phyloP scores from a whole-genome alignment of 2,797 vertebrate species.

The Myioborus miniatus region DNA sequence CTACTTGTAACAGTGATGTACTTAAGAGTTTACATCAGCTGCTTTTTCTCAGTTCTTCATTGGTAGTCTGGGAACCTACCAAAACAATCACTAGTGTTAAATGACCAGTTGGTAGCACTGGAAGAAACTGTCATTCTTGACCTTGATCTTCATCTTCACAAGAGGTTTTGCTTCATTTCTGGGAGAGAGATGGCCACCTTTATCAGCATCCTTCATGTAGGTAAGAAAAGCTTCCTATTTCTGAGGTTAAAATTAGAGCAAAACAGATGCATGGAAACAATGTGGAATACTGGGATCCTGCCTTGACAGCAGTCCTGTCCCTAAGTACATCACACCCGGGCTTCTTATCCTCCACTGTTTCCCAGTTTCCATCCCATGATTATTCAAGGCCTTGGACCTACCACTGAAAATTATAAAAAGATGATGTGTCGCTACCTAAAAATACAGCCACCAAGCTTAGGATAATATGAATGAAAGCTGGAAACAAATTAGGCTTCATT shows the following conservation, averaged over 20 bases:
- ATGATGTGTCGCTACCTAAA: neutral
- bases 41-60: neutral
- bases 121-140: neutral
- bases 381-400: neutral
- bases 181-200: neutral
- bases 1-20: neutral
- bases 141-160: neutral
- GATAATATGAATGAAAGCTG: constrained; percentile 19
- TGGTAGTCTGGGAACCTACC: neutral
- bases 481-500: constrained; percentile 10
- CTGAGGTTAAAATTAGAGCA: neutral
- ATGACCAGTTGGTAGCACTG: neutral
- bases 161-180: neutral
- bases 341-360: neutral
- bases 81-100: neutral
- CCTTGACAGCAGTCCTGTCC: neutral
- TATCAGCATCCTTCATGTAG: neutral
- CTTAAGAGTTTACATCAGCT: neutral
- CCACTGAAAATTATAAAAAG: neutral
- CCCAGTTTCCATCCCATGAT: neutral
- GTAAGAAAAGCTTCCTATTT: neutral
- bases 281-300: neutral
- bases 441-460: neutral
- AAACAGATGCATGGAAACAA: neutral
- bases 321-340: neutral